Conservation (phyloP, 2,113 vertebrate genomes). For the Asarcornis scutulata region DNA sequence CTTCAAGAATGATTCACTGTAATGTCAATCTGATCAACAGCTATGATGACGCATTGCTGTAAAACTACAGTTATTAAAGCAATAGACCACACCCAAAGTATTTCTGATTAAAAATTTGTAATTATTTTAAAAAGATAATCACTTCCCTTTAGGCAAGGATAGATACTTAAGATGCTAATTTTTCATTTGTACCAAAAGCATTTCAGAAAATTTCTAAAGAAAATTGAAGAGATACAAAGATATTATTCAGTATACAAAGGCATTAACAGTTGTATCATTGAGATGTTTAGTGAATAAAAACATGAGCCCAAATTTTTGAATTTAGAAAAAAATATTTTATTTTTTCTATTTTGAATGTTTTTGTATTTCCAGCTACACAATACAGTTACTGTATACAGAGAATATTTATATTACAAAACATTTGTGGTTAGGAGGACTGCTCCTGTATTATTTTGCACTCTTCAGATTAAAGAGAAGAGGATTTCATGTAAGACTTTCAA, state of each 20-base stretch:
- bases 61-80: background rate
- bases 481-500: background rate
- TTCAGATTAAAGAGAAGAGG: background rate
- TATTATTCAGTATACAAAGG: background rate
- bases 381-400: background rate
- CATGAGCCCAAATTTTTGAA: rapidly evolving
- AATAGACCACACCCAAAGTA: background rate
- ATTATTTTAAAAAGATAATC: background rate
- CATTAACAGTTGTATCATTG: background rate
- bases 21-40: background rate
- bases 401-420: background rate
- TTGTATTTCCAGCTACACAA: background rate
- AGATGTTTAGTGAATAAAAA: background rate
- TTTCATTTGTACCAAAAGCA: background rate
- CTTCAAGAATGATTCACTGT: background rate
- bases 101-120: background rate
- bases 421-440: background rate
- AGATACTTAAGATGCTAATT: background rate
- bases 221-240: background rate
- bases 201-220: background rate
- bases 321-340: background rate
- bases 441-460: background rate
- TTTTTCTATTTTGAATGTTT: background rate
- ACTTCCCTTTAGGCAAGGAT: background rate
- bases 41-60: background rate